Conservation (phyloP, 2,888 invertebrate species). For the Drosophila nigricruria region DNA sequence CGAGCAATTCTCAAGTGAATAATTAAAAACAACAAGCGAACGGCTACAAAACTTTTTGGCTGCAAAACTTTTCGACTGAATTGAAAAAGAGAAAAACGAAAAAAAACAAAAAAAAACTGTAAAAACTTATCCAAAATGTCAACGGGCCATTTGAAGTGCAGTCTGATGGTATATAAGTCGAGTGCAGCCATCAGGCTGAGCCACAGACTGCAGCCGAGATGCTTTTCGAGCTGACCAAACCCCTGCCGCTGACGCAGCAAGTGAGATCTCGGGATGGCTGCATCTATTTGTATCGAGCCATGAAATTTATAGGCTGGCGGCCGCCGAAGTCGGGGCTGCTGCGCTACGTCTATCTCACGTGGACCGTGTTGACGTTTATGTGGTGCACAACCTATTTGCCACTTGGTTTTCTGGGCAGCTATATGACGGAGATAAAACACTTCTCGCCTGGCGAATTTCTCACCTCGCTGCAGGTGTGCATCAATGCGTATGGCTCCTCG, state of each 20-base stretch:
- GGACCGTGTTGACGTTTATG: conserved; percentile 48
- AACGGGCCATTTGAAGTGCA: background rate
- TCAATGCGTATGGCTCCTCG: conserved; percentile 71
- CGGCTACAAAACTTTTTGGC: conserved; percentile 15
- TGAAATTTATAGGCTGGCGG: conserved; percentile 62
- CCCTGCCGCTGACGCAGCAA: conserved; percentile 49
- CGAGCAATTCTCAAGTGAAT: conserved; percentile 63
- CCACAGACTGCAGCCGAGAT: conserved; percentile 27
- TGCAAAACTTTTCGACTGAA: conserved; percentile 49
- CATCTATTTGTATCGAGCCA: conserved; percentile 62
- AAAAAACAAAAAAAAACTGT: background rate
- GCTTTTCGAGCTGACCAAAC: conserved; percentile 58
- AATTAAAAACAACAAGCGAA: conserved; percentile 50
- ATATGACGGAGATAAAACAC: conserved; percentile 51
- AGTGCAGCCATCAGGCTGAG: background rate
- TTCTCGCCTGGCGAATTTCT: conserved; percentile 71
- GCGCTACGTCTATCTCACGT: conserved; percentile 54
- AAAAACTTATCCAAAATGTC: conserved; percentile 34
- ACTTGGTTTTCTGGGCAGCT: conserved; percentile 62
- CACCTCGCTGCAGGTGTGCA: conserved; percentile 70
- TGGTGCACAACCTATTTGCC: conserved; percentile 58
- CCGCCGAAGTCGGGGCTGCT: conserved; percentile 51
- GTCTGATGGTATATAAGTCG: conserved; percentile 50
- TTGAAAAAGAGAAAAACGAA: conserved; percentile 23
- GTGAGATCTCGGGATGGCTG: conserved; percentile 55